Conservation (phyloP, 2,113 vertebrate species). For the Vimba vimba region DNA sequence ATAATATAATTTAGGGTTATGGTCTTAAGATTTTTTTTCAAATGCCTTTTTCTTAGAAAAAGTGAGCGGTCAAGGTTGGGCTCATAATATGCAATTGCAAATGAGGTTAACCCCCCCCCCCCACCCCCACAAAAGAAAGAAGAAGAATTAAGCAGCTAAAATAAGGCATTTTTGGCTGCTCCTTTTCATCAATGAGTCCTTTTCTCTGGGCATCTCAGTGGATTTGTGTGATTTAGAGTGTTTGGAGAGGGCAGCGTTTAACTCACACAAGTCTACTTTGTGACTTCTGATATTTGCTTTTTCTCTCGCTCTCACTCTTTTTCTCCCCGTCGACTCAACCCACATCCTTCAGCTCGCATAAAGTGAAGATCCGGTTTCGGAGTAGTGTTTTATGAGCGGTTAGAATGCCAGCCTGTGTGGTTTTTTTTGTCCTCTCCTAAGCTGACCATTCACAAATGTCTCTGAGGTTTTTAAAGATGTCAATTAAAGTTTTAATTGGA, state of each 20-base stretch:
- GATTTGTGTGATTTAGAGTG: slow-evolving; percentile 25
- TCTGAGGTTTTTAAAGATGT: slow-evolving; percentile 70
- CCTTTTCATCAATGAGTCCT: slow-evolving; percentile 12
- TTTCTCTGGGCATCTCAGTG: slow-evolving; percentile 8
- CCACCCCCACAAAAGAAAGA: neutral
- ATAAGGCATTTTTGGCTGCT: neutral
- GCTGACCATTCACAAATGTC: slow-evolving; percentile 64
- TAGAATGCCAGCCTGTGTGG: slow-evolving; percentile 72
- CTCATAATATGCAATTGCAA: neutral
- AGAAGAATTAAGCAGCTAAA: neutral
- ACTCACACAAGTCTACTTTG: slow-evolving; percentile 39
- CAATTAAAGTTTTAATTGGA: slow-evolving; percentile 75
- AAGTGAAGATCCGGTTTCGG: slow-evolving; percentile 75
- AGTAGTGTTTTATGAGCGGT: slow-evolving; percentile 74
- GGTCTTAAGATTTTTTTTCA: too few species aligned
- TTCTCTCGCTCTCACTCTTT: slow-evolving; percentile 58
- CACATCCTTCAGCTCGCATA: slow-evolving; percentile 74
- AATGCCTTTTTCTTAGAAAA: neutral
- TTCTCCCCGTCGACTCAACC: slow-evolving; percentile 68
- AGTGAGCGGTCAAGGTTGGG: neutral
- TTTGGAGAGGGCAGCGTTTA: slow-evolving; percentile 24
- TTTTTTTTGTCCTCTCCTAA: slow-evolving; percentile 54
- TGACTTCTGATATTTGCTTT: slow-evolving; percentile 53
- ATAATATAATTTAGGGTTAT: too few species aligned
- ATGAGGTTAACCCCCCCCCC: neutral